Base-by-base conservation (phyloP, 2,888 invertebrate species). In the Cheilosia pagana region DNA sequence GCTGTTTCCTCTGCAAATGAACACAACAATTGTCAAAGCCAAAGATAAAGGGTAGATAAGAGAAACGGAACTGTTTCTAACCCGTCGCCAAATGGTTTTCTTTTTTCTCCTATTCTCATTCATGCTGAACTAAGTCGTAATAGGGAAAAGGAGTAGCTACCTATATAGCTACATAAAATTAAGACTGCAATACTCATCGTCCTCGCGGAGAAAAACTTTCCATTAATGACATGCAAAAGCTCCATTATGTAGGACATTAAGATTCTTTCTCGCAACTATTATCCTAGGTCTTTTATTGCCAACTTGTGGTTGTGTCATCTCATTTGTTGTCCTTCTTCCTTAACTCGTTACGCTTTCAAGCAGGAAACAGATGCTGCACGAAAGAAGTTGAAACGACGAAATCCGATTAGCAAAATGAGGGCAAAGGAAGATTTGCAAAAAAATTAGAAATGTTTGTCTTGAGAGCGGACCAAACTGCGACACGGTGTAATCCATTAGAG, bases 231-330 rank as follows among this genome's bases (percentile, higher is more conserved):
- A 85, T 85, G 85, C 85, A 85, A 81, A 85, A 85, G 81, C 81
- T 81, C 81, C 71, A 85, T 85, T 85, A 85, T 85, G 71, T 81
- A 76, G 85, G 85, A 81, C 85, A 85, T 85, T 85, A 81, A 81
- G 70, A 76, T 71, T 67, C 53, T 81, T 74, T 79, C 59, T 70
- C 57, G 39, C 67, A 67, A 70, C 85, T 81, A 85, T 81, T 81
- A 81, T 81, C 53, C 55, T 43, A 43, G 28, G 78, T 74, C 86
- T 65, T 86, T 86, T 86, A 86, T 82, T 82, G 82, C 83, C 86
- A 86, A 83, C 82, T 82, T 86, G 86, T 82, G 86, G 86, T 82
- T 83, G 70, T 81, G 86, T 78, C 82, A 82, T 86, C 72, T 74
- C 75, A 78, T 82, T 78, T 78, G 78, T 77, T 86, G 57, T 63